Base-by-base conservation (phyloP, 2,113 vertebrate species). In the Clarias magur region DNA sequence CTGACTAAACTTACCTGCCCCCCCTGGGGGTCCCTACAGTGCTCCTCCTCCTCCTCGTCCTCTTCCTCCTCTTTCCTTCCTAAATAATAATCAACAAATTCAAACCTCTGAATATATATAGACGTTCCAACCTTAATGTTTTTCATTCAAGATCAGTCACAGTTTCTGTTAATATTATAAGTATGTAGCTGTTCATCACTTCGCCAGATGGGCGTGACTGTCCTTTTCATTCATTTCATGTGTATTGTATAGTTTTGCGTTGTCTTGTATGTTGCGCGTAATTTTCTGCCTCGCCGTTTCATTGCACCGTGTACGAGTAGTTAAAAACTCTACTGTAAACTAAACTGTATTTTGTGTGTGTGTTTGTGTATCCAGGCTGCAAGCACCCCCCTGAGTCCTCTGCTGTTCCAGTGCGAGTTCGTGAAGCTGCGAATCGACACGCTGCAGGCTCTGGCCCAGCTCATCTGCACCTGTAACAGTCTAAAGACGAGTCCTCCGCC, bases 401-500 rank as follows among this genome's bases (percentile, higher is more conserved):
- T 99, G 85, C 96, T 96, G 30, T 99, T 99, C 94, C 98, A 99
- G 93, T 99, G 98, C 82, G 98, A 99, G 68, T 99, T 98, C 95
- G 97, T 99, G 88, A 99, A 99, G 92, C 96, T 99, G 91, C 95
- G 98, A 25, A 99, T 99, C 84, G 97, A 99, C 93, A 96, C 97
- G 56, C 95, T 99, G 68, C 98, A 99, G 93, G 97, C 97, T 70
- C 96, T 99, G 93, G 99, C 97, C 7, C 97, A 99, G 91, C 98
- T 99, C 72, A 96, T 99, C 90, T 99, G 98, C 88, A 99, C 98
- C 88, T 99, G 98, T 92, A 99, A 98, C 92, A 99, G 98, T 91
- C 94, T 99, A 0, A 99, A 99, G 92, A 99, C 98, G 80, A 99
- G 98, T 90, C 98, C 98, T 0, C 98, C 98, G 19, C 98, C 98